A percentile compares a stretch with the other conserved stretches of the same genome.
These are phyloP conservation scores for Epinephelus awoara DNA, from an alignment of 2,797 vertebrate species.

Conservation along the genomic window DNA sequence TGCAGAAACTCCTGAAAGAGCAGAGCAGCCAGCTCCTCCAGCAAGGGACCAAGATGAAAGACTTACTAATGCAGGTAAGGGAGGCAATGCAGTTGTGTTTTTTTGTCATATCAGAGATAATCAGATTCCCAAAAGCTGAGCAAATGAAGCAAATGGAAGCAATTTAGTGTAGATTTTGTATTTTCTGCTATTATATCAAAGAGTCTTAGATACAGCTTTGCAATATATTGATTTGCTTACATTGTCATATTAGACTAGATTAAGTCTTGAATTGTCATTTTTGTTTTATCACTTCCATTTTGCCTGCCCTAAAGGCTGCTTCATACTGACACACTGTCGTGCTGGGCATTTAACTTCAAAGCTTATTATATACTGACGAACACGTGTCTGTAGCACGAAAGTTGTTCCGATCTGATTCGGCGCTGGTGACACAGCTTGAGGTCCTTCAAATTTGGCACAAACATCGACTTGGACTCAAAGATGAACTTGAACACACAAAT, in stretches of 20 bases:
- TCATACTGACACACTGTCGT: not conserved
- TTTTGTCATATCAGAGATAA: conserved; percentile 11
- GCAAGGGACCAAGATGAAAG: conserved; percentile 91
- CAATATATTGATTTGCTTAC: not conserved
- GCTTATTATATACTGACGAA: not conserved
- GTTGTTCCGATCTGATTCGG: too few relatives aligned
- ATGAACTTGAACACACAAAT: too few relatives aligned
- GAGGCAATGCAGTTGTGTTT: not conserved
- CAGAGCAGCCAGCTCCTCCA: conserved; percentile 89
- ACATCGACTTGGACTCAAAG: too few relatives aligned
- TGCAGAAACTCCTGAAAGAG: conserved; percentile 90
- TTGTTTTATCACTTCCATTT: not conserved
- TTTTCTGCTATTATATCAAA: conserved; percentile 8
- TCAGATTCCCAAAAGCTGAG: not conserved
- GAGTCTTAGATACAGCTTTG: not conserved
- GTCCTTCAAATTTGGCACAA: too few relatives aligned
- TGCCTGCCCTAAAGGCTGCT: not conserved
- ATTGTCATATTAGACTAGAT: not conserved
- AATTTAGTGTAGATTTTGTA: not conserved
- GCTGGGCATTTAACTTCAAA: not conserved
- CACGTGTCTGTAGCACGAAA: not conserved
- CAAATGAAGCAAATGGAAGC: not conserved
- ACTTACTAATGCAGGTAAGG: conserved; percentile 88
- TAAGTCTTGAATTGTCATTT: not conserved
- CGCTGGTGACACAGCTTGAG: too few relatives aligned